These are phyloP conservation scores for Coleophora flavipennella DNA, from an alignment of 2,888 invertebrate species.

Conservation along the genomic window DNA sequence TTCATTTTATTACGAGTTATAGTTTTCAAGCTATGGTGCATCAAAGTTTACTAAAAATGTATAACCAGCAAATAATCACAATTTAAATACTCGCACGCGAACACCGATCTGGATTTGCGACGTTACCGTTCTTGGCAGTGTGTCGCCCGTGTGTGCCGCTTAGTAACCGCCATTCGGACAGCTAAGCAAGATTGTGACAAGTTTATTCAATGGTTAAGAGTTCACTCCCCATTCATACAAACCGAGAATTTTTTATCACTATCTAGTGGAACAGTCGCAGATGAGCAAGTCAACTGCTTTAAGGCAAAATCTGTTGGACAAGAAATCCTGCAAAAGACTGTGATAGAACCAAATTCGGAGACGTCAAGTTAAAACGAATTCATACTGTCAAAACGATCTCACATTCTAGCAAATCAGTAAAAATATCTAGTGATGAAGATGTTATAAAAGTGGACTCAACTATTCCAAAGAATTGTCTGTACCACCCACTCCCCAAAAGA, in stretches of 20 bases:
- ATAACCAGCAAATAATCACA: background rate
- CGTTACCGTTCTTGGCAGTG: background rate
- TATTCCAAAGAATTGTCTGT: conserved; percentile 1
- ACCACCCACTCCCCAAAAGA: conserved; percentile 1
- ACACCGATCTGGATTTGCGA: background rate
- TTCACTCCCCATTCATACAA: background rate
- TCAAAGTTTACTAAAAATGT: no score
- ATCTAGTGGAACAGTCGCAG: conserved; percentile 1
- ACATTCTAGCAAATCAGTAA: conserved; percentile 7
- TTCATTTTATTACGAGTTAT: no score
- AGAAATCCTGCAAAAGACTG: conserved; percentile 4
- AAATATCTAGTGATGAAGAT: conserved; percentile 3
- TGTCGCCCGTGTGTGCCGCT: background rate
- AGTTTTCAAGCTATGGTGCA: no score
- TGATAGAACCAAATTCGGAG: conserved; percentile 7
- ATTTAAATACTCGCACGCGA: background rate
- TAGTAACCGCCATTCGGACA: background rate
- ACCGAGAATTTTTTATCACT: conserved; percentile 2
- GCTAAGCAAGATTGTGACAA: background rate
- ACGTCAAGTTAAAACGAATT: conserved; percentile 7
- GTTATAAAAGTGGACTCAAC: conserved; percentile 3
- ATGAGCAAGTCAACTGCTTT: conserved; percentile 4
- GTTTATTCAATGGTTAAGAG: background rate
- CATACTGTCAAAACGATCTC: conserved; percentile 7
- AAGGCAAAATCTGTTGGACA: conserved; percentile 3